Base-by-base conservation (phyloP, 2,797 vertebrate species). In the Betta splendens region DNA sequence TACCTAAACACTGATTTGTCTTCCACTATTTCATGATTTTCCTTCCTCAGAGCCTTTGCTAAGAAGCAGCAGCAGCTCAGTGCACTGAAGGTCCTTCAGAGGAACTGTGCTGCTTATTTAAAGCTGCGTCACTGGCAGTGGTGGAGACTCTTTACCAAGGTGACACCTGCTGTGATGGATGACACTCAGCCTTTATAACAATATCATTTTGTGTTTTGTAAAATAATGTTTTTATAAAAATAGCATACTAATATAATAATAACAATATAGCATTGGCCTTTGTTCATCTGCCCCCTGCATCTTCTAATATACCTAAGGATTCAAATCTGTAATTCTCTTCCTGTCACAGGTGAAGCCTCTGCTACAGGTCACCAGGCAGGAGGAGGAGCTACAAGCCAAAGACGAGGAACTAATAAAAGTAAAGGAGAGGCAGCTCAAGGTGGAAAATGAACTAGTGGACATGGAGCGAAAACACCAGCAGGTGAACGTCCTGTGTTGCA, bases 131-230 rank as follows among this genome's bases (percentile, higher is more conserved):
- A 98, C 85, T 99, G 97, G 97, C 97, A 98, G 86, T 99, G 97
- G 97, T 98, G 97, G 97, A 92, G 97, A 23, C 95, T 99, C 54
- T 99, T 99, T 91, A 99, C 97, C 0, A 99, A 98, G 94, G 97
- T 97, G 59, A 72, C 73, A 45, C 51, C 7, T 23, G 3, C 0
- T 1, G 12, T 49, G 22, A 53, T 50, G 9, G 43, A 53, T 50
- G 9, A 47, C 17, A 17, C n/a, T 35, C 29, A 16, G 35, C 16
- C 22, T 26, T 15, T 26, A 26, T 5, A 7, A 9, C 9, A 5
- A 8, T 26, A 26, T 26, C 23, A 23, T 23, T n/a, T n/a, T 3
- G 23, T 23, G 6, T 23, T 3, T 3, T 23, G 23, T 23, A 23
- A 3, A 3, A n/a, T n/a, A n/a, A n/a, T n/a, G n/a, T n/a, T n/a